Base-by-base conservation (phyloP, 2,888 invertebrate genomes). In the Aradus depressus region DNA sequence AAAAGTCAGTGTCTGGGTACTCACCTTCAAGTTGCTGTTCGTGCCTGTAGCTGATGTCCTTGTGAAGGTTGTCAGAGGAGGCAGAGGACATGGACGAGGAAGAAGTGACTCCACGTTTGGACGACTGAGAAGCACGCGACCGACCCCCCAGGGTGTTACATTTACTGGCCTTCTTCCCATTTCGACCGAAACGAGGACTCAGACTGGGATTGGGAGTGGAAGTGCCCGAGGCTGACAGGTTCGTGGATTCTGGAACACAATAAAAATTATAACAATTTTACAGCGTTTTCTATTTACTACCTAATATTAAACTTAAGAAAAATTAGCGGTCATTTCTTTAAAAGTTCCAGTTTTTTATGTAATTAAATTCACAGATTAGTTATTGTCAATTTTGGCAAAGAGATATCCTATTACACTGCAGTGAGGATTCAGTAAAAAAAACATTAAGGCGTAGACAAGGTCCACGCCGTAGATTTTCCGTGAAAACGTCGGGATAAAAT, bases 61-160 rank as follows among this genome's bases (percentile, higher is more conserved):
- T 54, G 32, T 59, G 59, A 16, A 55, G 50, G 51, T 58, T 59
- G 43, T 59, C 59, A 8, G 56, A 56, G 18, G 58, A 58, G 31
- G 57, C 56, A 3, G 59, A 59, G 16, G 59, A 59, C 56, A 59
- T 55, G 21, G 56, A 56, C 10, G 56, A 56, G 4, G 59, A 59
- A 3, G 59, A 59, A 10, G 59, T 59, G n/a, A 59, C 56, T 8
- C 58, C 58, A 26, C 58, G 42, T 25, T 55, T 53, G 12, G 52
- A 52, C 3, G 54, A 54, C 31, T 44, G 44, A 4, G 57, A 55
- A 3, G 55, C 37, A 22, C 55, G 34, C 18, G 56, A 52, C 23
- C 58, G 42, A 12, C 58, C 56, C 19, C 58, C 56, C 2, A 58
- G 42, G 1, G 58, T 58, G 52, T 55, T 58, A 50, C 55, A 54